Evolutionary conservation across 2,113 vertebrate species (phyloP), one percentile per base, ranked within the genome.

Genomic region (Notothenia rossii): DNA sequence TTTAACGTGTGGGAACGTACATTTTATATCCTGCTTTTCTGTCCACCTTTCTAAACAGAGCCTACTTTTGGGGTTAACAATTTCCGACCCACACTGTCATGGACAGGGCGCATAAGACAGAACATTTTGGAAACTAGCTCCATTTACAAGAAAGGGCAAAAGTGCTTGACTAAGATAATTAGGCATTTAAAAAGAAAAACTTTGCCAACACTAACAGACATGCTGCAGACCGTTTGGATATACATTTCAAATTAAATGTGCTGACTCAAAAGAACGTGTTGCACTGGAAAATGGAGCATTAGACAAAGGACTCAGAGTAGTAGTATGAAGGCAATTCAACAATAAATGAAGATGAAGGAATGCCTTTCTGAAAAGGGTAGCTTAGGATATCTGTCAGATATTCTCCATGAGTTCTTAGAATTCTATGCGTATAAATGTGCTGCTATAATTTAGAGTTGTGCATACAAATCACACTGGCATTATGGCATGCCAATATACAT

Each of bases 91-190:
- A 60, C 72, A 59, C 58, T 60, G 51, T 65, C 79, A 63, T 50
- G 64, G 60, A 43, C 33, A 22, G 68, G 48, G 36, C 46, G 46
- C 46, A 64, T 10, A 51, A 56, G 43, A 56, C 17, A 22, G 70
- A 60, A 49, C 25, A 15, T 65, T 55, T 49, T 72, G 54, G 61
- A 72, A 84, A 68, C 64, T 77, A 56, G 29, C 69, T 82, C 76
- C 58, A 73, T 83, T 87, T 86, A 54, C 58, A 13, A 58, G 56
- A 72, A 67, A 75, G 61, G 29, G 79, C 59, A 36, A 74, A 85
- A 81, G 60, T 73, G 65, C 36, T 40, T 7, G 36, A 62, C 36
- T 17, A 85, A 82, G 71, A 77, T 87, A 88, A 82, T 83, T 83
- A 83, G 77, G 76, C 54, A 86, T 66, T 81, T 65, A 66, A 68